Percentiles rank a stretch among this genome's conserved stretches.
phyloP scores from a whole-genome alignment of 1,140 invertebrate species.

The Hylaeus volcanicus region DNA sequence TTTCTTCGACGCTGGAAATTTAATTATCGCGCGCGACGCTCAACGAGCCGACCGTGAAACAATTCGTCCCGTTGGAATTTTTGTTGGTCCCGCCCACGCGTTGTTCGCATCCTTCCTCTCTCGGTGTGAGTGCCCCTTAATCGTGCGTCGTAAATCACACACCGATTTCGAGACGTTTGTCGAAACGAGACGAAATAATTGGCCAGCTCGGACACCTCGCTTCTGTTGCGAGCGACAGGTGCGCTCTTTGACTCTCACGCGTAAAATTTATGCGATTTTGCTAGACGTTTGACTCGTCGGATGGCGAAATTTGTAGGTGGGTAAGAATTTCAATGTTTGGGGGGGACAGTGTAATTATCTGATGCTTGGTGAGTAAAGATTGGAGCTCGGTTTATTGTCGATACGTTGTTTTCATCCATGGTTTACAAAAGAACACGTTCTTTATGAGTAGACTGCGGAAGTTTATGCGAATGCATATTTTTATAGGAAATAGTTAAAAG shows the following conservation, averaged over 20 bases:
- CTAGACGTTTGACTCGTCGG: too few relatives aligned
- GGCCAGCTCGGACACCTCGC: neutral
- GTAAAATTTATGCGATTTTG: neutral
- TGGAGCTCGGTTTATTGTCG: too few relatives aligned
- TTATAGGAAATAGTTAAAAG: too few relatives aligned
- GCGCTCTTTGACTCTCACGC: neutral
- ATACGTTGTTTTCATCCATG: too few relatives aligned
- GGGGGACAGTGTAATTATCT: too few relatives aligned
- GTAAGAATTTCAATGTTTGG: too few relatives aligned
- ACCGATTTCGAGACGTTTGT: neutral
- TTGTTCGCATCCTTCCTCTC: neutral
- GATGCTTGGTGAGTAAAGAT: too few relatives aligned
- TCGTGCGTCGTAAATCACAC: slow-evolving; percentile 3
- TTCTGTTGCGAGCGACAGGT: slow-evolving; percentile 8
- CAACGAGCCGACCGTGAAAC: slow-evolving; percentile 22
- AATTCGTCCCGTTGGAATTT: slow-evolving; percentile 45
- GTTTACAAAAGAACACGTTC: too few relatives aligned
- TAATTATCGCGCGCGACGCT: slow-evolving; percentile 64
- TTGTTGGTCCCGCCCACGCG: neutral
- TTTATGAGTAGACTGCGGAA: too few relatives aligned
- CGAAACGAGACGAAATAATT: too few relatives aligned
- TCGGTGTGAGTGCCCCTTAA: neutral
- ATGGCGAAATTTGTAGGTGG: too few relatives aligned
- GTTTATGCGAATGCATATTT: too few relatives aligned
- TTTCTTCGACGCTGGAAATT: slow-evolving; percentile 63